These are phyloP conservation scores for Druceiella hillmani DNA, from an alignment of 2,888 invertebrate genomes.

Conservation along the genomic window DNA sequence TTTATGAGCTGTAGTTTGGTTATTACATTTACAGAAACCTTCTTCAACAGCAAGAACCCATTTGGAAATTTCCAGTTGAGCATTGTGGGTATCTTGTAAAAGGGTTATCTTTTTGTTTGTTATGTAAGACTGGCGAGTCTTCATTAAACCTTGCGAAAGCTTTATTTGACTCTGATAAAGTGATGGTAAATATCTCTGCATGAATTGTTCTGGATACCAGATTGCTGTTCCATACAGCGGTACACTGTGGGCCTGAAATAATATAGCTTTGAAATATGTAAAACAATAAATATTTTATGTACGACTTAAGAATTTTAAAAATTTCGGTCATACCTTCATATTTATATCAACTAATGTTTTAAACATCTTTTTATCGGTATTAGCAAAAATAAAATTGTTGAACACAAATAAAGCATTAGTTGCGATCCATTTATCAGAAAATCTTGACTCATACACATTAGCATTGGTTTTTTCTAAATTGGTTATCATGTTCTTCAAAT, in stretches of 20 bases:
- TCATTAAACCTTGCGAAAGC: slow-evolving; percentile 39
- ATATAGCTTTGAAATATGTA: slow-evolving; percentile 8
- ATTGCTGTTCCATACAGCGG: slow-evolving; percentile 73
- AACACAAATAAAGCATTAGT: slow-evolving; percentile 64
- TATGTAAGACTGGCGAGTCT: slow-evolving; percentile 52
- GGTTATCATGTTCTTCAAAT: slow-evolving; percentile 55
- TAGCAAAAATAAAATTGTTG: slow-evolving; percentile 67
- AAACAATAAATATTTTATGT: neutral
- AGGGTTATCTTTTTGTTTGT: slow-evolving; percentile 53
- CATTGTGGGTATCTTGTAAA: slow-evolving; percentile 54
- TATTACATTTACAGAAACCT: neutral
- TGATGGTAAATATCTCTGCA: slow-evolving; percentile 58
- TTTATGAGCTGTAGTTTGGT: slow-evolving; percentile 24
- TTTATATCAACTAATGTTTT: slow-evolving; percentile 70
- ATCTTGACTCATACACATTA: slow-evolving; percentile 47
- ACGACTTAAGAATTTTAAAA: slow-evolving; percentile 3
- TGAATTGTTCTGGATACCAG: slow-evolving; percentile 83
- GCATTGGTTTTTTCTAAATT: slow-evolving; percentile 56
- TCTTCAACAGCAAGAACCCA: slow-evolving; percentile 30
- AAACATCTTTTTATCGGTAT: slow-evolving; percentile 69
- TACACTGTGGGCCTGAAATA: slow-evolving; percentile 65
- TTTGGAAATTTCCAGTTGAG: slow-evolving; percentile 34
- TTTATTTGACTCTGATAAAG: slow-evolving; percentile 49
- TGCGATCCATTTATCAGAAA: slow-evolving; percentile 57
- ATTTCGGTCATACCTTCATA: slow-evolving; percentile 53